Evolutionary conservation across 2,888 invertebrate species (phyloP).

Genomic region (Epirrhoe tristata): DNA sequence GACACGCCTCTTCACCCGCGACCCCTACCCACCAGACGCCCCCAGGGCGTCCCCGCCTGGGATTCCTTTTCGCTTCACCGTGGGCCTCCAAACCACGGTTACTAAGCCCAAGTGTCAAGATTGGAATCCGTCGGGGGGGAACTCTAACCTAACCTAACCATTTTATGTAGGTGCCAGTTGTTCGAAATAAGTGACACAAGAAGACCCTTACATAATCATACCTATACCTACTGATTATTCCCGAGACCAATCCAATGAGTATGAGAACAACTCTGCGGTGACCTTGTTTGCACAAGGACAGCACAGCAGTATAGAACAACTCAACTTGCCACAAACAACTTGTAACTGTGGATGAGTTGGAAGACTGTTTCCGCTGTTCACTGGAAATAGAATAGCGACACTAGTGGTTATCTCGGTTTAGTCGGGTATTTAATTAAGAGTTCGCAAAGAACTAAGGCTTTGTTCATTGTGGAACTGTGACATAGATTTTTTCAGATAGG

Average conservation of each 20-base stretch:
- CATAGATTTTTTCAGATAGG: background rate
- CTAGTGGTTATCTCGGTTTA: slow-evolving; percentile 55
- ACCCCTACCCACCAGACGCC: no score
- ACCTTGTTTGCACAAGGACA: slow-evolving; percentile 21
- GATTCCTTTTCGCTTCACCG: no score
- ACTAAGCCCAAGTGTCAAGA: no score
- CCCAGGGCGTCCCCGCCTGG: no score
- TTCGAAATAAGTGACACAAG: no score
- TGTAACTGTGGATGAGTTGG: slow-evolving; percentile 59
- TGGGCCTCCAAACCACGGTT: no score
- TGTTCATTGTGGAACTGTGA: slow-evolving; percentile 7
- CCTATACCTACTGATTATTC: background rate
- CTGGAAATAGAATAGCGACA: slow-evolving; percentile 59
- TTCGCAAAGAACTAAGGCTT: slow-evolving; percentile 43
- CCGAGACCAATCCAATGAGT: slow-evolving; percentile 1
- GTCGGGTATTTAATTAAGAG: slow-evolving; percentile 60
- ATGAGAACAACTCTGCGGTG: slow-evolving; percentile 3
- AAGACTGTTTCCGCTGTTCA: slow-evolving; percentile 44
- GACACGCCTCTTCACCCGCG: no score
- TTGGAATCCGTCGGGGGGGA: no score
- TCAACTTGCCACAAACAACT: slow-evolving; percentile 54
- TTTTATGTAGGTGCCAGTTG: no score
- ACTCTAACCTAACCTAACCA: no score
- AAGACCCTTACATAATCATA: no score
- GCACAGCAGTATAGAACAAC: slow-evolving; percentile 36